Evolutionary conservation across 2,797 vertebrate genomes (phyloP).

Genomic region (Betta splendens): DNA sequence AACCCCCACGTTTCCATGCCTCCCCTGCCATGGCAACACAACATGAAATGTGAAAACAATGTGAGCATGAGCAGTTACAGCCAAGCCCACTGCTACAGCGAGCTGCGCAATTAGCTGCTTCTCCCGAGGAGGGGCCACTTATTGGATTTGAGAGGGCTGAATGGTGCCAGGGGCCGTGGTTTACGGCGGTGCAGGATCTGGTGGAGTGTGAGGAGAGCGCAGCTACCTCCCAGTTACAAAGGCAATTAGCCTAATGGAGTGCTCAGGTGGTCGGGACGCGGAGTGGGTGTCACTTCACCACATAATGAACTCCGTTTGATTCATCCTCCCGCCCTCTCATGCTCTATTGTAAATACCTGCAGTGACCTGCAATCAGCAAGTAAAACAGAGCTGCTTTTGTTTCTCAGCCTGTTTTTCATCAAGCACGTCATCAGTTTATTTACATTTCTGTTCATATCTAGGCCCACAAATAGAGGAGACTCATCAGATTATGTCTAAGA

Average conservation of each 20-base stretch:
- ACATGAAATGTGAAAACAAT: conserved; percentile 63
- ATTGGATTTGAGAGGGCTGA: conserved; percentile 46
- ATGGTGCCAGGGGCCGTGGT: conserved; percentile 19
- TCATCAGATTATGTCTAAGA: no score
- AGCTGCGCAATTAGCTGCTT: conserved; percentile 54
- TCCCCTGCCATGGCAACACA: conserved; percentile 66
- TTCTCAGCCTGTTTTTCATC: background rate
- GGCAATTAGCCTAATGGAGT: conserved; percentile 62
- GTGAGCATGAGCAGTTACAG: conserved; percentile 35
- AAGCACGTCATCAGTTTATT: background rate
- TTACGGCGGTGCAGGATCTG: conserved; percentile 20
- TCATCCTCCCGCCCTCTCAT: conserved; percentile 1
- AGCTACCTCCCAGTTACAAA: conserved; percentile 33
- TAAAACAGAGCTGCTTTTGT: conserved; percentile 5
- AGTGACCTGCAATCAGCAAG: background rate
- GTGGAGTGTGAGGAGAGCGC: conserved; percentile 20
- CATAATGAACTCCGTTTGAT: conserved; percentile 26
- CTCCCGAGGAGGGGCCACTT: conserved; percentile 34
- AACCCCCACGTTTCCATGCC: conserved; percentile 42
- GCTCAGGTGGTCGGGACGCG: conserved; percentile 26
- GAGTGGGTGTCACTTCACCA: conserved; percentile 21
- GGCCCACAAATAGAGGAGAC: no score
- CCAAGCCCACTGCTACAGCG: conserved; percentile 23
- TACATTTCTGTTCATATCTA: no score
- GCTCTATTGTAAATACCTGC: conserved; percentile 6